Conservation (phyloP, 2,113 vertebrate genomes). For the Rhynchomys soricoides region DNA sequence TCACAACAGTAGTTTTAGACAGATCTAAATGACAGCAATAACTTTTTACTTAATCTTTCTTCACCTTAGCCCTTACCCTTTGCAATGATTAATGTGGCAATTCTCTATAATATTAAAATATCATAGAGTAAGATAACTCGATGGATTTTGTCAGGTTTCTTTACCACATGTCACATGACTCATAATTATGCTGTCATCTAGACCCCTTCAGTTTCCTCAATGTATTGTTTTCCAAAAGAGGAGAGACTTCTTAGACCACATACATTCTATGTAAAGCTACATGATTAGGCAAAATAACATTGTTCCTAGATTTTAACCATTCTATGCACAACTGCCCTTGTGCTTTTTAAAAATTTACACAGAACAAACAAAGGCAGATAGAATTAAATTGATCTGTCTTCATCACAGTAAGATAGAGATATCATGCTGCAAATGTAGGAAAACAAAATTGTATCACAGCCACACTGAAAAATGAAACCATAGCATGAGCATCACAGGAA, state of each 20-base stretch:
- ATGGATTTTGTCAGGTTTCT: neutral
- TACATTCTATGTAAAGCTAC: neutral
- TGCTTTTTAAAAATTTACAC: neutral
- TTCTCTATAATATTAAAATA: neutral
- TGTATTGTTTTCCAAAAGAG: neutral
- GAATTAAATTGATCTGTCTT: neutral
- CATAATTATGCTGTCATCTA: neutral
- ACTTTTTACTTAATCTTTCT: neutral
- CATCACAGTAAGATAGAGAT: neutral
- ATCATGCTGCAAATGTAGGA: neutral
- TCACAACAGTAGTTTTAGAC: neutral
- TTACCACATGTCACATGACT: fast-evolving
- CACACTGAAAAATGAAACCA: neutral
- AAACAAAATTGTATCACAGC: neutral
- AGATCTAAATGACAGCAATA: neutral
- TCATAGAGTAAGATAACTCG: neutral
- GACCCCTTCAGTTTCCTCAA: neutral
- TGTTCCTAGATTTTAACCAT: neutral
- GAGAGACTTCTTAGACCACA: neutral
- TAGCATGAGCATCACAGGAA: neutral
- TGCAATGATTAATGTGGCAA: neutral
- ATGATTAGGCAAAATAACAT: neutral
- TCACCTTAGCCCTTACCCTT: neutral
- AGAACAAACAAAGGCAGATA: neutral
- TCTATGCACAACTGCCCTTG: neutral